Conservation (phyloP, 1,140 invertebrate species). For the Platyura marginata region DNA sequence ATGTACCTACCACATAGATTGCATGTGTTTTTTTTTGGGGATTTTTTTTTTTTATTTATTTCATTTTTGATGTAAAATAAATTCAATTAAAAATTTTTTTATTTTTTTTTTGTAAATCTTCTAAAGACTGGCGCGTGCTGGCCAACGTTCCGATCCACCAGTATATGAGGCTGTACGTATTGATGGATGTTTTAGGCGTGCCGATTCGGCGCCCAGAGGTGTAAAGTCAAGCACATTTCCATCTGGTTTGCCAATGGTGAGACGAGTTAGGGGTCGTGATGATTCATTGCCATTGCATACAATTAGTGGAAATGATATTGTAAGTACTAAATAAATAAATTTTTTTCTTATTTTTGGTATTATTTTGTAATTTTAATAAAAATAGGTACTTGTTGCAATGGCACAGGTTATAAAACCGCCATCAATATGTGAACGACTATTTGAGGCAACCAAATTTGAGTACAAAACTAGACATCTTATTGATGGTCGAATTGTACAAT, state of each 20-base stretch:
- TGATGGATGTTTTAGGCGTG: conserved; percentile 29
- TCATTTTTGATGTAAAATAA: no score
- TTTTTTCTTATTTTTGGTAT: background rate
- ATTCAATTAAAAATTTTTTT: background rate
- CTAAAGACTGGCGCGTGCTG: conserved; percentile 36
- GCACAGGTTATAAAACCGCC: conserved; percentile 43
- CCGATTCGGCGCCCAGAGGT: conserved; percentile 27
- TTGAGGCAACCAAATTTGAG: conserved; percentile 61
- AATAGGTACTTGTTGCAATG: conserved; percentile 44
- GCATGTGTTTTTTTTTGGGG: no score
- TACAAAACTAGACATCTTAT: conserved; percentile 69
- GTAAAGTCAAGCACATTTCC: conserved; percentile 17
- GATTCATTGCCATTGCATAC: conserved; percentile 25
- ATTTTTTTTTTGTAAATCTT: conserved; percentile 6
- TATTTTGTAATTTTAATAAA: conserved; percentile 2
- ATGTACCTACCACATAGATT: no score
- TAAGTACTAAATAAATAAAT: conserved; percentile 12
- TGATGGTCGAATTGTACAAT: conserved; percentile 65
- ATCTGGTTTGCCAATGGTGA: conserved; percentile 28
- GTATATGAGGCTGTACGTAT: conserved; percentile 46
- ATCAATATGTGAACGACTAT: conserved; percentile 41
- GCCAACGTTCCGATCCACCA: conserved; percentile 39
- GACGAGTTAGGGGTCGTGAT: conserved; percentile 26
- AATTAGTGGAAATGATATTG: conserved; percentile 35
- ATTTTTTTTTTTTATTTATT: no score